These are phyloP conservation scores for Limonius californicus DNA, from an alignment of 1,140 invertebrate species.

Conservation along the genomic window DNA sequence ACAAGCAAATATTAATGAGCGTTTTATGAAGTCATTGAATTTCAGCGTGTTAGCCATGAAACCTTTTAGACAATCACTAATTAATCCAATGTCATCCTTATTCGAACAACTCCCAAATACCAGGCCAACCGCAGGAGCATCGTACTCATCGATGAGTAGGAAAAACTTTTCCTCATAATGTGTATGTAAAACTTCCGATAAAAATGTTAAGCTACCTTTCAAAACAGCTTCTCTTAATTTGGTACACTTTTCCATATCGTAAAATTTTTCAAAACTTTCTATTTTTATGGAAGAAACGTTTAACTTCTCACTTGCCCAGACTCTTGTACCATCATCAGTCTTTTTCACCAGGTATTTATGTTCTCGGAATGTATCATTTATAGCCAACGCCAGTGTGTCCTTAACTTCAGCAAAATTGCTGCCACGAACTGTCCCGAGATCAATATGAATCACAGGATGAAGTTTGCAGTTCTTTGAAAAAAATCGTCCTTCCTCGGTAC, in stretches of 20 bases:
- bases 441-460: too few relatives aligned
- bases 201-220: constrained; percentile 14
- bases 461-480: too few relatives aligned
- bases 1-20: too few relatives aligned
- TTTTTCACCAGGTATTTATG: constrained; percentile 6
- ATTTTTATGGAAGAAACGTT: neutral
- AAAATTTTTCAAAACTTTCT: too few relatives aligned
- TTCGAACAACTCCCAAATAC: constrained; percentile 14
- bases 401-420: constrained; percentile 12
- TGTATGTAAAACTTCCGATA: constrained; percentile 17
- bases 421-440: neutral
- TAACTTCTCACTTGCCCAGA: constrained; percentile 15
- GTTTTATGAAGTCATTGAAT: too few relatives aligned
- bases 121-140: constrained; percentile 12
- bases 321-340: constrained; percentile 6
- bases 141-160: constrained; percentile 15
- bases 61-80: too few relatives aligned
- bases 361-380: constrained; percentile 7
- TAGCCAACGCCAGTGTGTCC: neutral
- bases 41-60: too few relatives aligned
- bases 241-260: too few relatives aligned
- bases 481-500: too few relatives aligned
- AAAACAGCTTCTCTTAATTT: neutral
- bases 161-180: constrained; percentile 18
- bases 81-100: constrained; percentile 11